Conservation (phyloP, 2,888 invertebrate genomes). For the Chydorus sphaericus region DNA sequence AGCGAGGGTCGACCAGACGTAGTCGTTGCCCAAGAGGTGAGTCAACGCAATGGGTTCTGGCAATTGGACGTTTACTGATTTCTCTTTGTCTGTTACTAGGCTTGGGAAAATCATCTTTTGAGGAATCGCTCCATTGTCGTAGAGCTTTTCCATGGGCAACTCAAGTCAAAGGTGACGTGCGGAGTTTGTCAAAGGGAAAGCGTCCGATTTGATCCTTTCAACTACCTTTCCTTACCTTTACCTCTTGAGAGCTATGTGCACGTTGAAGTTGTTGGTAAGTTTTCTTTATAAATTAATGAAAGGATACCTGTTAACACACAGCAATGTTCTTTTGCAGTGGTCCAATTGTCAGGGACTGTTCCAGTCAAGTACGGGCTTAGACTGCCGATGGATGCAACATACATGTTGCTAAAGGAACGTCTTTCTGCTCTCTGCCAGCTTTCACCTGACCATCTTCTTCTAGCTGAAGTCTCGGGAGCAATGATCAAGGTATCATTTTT, state of each 20-base stretch:
- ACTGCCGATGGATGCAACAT: constrained; percentile 66
- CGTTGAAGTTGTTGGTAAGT: constrained; percentile 54
- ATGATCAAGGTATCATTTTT: constrained; percentile 38
- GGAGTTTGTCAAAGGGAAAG: constrained; percentile 67
- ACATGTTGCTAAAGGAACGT: constrained; percentile 55
- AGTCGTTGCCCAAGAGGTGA: constrained; percentile 37
- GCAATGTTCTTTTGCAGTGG: constrained; percentile 36
- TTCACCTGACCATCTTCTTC: constrained; percentile 43
- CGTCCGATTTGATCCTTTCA: constrained; percentile 83
- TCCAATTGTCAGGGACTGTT: constrained; percentile 62
- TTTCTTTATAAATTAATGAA: background rate
- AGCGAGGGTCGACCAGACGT: constrained; percentile 63
- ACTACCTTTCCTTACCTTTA: constrained; percentile 71
- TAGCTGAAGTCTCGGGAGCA: constrained; percentile 56
- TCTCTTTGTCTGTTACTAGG: constrained; percentile 29
- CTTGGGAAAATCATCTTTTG: constrained; percentile 68
- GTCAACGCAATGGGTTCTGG: constrained; percentile 4
- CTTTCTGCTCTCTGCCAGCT: constrained; percentile 47
- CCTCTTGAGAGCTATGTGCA: constrained; percentile 76
- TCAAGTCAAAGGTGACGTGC: constrained; percentile 75
- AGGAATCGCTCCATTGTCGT: constrained; percentile 77
- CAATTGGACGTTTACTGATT: background rate
- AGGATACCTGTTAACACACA: constrained; percentile 2
- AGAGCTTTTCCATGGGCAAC: constrained; percentile 80
- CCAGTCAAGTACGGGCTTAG: constrained; percentile 74